These are phyloP conservation scores for Neelides folsomi DNA, from an alignment of 2,888 invertebrate genomes.

Conservation along the genomic window DNA sequence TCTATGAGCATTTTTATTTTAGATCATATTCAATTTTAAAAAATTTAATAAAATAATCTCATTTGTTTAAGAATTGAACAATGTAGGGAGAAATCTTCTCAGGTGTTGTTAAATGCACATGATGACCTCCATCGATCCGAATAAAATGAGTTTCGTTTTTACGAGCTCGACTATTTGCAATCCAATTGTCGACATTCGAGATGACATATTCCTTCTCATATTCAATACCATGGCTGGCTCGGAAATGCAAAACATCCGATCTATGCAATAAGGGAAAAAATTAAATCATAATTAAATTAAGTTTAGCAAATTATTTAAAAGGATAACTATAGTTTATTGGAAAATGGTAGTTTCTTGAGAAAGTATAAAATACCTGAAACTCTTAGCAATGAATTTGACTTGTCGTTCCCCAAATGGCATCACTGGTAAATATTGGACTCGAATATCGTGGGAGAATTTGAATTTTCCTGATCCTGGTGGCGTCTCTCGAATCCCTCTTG, in stretches of 20 bases:
- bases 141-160: conserved; percentile 18
- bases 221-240: conserved; percentile 18
- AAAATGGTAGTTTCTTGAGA: too few relatives aligned
- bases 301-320: too few relatives aligned
- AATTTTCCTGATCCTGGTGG: conserved; percentile 17
- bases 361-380: conserved; percentile 14
- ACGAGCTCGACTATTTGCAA: conserved; percentile 2
- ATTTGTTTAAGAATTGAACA: conserved; percentile 11
- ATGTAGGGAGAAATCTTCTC: conserved; percentile 17
- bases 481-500: conserved; percentile 19
- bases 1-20: too few relatives aligned
- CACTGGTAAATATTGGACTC: conserved; percentile 27
- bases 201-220: conserved; percentile 18
- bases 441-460: conserved; percentile 26
- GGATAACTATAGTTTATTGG: too few relatives aligned
- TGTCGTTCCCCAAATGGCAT: conserved; percentile 18
- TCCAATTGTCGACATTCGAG: conserved; percentile 18
- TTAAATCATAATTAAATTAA: background rate
- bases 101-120: conserved; percentile 24
- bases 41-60: too few relatives aligned
- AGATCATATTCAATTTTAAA: too few relatives aligned
- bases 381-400: conserved; percentile 18
- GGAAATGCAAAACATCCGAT: conserved; percentile 23
- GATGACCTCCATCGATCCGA: conserved; percentile 21
- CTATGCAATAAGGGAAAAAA: conserved; percentile 11